phyloP scores from a whole-genome alignment of 2,113 vertebrate genomes.

The Halichoeres trimaculatus region DNA sequence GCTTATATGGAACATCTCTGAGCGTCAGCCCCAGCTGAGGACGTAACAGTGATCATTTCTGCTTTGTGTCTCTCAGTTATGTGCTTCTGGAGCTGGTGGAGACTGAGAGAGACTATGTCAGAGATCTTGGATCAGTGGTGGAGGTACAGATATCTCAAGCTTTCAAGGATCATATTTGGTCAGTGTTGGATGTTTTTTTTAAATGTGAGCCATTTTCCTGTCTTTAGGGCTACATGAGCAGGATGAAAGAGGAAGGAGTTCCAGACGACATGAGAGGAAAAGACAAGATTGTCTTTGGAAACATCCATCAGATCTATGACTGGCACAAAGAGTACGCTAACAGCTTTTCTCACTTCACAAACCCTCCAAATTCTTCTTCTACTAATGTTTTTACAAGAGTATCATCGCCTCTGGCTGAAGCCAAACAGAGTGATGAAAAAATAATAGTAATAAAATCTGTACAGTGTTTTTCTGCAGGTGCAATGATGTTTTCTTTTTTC shows the following conservation, averaged over 20 bases:
- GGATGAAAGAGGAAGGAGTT: slow-evolving; percentile 98
- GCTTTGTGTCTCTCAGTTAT: slow-evolving; percentile 84
- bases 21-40: slow-evolving; percentile 30
- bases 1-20: slow-evolving; percentile 42
- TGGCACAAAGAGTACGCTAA: slow-evolving; percentile 97
- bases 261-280: slow-evolving; percentile 99
- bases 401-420: background rate
- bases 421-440: background rate
- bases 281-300: slow-evolving; percentile 99
- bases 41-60: slow-evolving; percentile 30
- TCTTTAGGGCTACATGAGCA: slow-evolving; percentile 94
- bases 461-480: background rate
- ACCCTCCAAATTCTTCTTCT: background rate
- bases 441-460: background rate
- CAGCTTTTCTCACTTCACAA: background rate
- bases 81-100: slow-evolving; percentile 96
- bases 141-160: slow-evolving; percentile 84
- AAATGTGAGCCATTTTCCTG: background rate
- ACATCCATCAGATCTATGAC: slow-evolving; percentile 99
- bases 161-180: background rate
- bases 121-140: slow-evolving; percentile 95
- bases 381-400: background rate
- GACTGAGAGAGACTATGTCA: slow-evolving; percentile 96
- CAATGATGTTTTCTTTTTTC: slow-evolving; percentile 25
- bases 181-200: background rate